Conservation (phyloP, 2,888 invertebrate species). For the Brachyopa scutellaris region DNA sequence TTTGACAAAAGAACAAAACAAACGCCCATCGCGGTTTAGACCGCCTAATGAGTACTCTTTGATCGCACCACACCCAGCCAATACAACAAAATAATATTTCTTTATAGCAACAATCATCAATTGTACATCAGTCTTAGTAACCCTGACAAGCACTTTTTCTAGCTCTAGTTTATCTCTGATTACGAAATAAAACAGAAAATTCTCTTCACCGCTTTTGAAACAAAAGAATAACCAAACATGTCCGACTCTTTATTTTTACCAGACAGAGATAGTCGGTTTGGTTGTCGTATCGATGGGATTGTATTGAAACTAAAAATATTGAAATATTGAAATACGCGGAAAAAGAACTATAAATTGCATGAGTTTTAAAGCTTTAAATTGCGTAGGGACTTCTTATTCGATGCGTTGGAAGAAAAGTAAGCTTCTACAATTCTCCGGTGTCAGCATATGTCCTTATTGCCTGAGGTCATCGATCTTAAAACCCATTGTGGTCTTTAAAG, state of each 20-base stretch:
- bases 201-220: constrained; percentile 18
- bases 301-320: constrained; percentile 59
- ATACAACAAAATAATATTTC: constrained; percentile 46
- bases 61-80: constrained; percentile 25
- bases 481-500: too few species aligned
- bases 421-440: too few species aligned
- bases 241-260: constrained; percentile 48
- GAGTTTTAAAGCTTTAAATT: too few species aligned
- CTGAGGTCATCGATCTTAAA: too few species aligned
- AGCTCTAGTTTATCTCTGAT: constrained; percentile 40
- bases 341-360: too few species aligned
- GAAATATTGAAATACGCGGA: too few species aligned
- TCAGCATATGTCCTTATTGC: too few species aligned
- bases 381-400: too few species aligned
- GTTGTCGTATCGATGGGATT: constrained; percentile 67
- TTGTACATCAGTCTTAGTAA: constrained; percentile 34
- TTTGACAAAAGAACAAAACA: too few species aligned
- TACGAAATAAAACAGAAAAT: constrained; percentile 29
- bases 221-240: constrained; percentile 28
- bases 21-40: too few species aligned
- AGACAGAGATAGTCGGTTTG: constrained; percentile 57
- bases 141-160: constrained; percentile 14
- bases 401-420: too few species aligned
- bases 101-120: constrained; percentile 39
- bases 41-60: neutral